Evolutionary conservation across 2,888 invertebrate species (phyloP), one percentile per base, ranked within the genome.

Genomic region (Tinea trinotella): DNA sequence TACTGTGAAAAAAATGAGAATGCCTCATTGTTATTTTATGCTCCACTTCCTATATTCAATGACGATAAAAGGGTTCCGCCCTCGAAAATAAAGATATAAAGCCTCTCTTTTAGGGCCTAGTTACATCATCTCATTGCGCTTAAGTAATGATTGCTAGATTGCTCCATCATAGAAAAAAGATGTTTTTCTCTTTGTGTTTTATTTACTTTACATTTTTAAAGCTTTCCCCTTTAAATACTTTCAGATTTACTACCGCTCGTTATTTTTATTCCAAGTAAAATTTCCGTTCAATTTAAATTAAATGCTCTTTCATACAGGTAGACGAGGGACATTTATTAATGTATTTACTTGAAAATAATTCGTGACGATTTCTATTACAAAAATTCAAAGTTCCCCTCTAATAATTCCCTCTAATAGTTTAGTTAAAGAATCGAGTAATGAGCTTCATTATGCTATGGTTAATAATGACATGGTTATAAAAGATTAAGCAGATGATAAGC

Each of bases 1-100:
- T 19, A 20, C 19, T 17, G 52, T 57, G 40, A 55, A 59, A 55
- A n/a, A 58, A 57, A 54, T 54, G 52, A 56, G 56, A 57, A 56
- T 55, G 54, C 52, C 55, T 57, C 57, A 57, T 59, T 59, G 53
- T 59, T 57, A 59, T 59, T 59, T 59, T 59, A 59, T 56, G 57
- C 53, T 54, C 57, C 57, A 56, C 56, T 55, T 56, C 54, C 50
- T 55, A 57, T 57, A 59, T 57, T 57, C 55, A 57, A 59, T 53
- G 57, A 54, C 57, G 59, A 57, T 59, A 59, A 59, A 57, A 57
- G 59, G 57, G 59, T 56, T 57, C 40, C 55, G 46, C 54, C 54
- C 56, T 56, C 55, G 52, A 56, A 59, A 59, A 57, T 56, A 55
- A 53, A 40, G 56, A 56, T 57, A 56, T 54, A 57, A 56, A 56